Conservation (phyloP, 2,113 vertebrate species). For the Raja brachyura region DNA sequence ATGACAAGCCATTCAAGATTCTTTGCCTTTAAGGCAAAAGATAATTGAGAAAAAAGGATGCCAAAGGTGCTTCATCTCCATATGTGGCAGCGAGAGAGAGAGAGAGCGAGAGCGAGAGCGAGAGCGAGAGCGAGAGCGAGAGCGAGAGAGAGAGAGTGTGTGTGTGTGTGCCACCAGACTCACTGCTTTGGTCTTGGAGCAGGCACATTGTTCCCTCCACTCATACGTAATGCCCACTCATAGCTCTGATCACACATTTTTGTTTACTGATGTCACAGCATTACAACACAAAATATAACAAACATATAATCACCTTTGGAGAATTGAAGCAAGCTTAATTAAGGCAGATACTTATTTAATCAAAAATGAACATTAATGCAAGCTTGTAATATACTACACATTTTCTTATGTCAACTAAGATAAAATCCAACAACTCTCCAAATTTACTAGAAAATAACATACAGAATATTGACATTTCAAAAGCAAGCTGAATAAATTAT, state of each 20-base stretch:
- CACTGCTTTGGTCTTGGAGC: too few relatives aligned
- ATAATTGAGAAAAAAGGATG: too few relatives aligned
- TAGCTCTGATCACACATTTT: neutral
- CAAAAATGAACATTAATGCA: conserved; percentile 17
- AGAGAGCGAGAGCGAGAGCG: too few relatives aligned
- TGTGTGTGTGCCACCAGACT: too few relatives aligned
- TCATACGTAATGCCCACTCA: neutral
- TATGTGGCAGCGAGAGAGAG: too few relatives aligned
- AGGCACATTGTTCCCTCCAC: too few relatives aligned
- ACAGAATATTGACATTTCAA: conserved; percentile 22
- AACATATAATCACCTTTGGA: neutral
- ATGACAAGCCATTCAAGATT: too few relatives aligned
- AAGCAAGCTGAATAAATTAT: conserved; percentile 15
- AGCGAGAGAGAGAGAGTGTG: too few relatives aligned
- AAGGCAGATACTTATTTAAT: conserved; percentile 26
- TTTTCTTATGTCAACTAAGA: neutral
- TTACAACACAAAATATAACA: neutral
- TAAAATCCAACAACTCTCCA: conserved; percentile 28
- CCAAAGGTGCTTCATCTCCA: too few relatives aligned
- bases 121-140: too few relatives aligned
- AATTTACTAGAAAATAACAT: conserved; percentile 5
- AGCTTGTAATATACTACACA: neutral
- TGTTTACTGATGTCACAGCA: neutral
- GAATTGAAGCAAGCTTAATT: conserved; percentile 21
- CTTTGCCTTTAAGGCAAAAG: too few relatives aligned